phyloP scores from a whole-genome alignment of 2,888 invertebrate genomes.

The Carpatolechia fugitivella region DNA sequence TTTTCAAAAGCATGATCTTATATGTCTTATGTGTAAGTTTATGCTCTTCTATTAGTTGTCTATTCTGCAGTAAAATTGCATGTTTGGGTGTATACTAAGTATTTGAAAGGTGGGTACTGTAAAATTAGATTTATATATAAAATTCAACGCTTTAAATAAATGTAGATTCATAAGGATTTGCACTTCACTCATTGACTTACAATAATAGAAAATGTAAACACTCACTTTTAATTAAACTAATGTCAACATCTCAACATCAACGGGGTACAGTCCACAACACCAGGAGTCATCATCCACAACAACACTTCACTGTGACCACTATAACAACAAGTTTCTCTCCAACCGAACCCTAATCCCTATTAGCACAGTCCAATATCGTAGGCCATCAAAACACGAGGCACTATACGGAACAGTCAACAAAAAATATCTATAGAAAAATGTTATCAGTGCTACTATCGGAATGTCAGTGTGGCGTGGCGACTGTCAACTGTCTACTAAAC shows the following conservation, averaged over 20 bases:
- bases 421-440: conserved; percentile 68
- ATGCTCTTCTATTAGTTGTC: too few relatives aligned
- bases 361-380: conserved; percentile 27
- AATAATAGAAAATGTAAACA: neutral
- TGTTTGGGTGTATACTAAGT: too few relatives aligned
- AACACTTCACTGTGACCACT: conserved; percentile 53
- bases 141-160: too few relatives aligned
- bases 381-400: conserved; percentile 42
- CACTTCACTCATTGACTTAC: neutral
- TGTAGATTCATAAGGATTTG: too few relatives aligned
- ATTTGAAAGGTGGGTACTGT: too few relatives aligned
- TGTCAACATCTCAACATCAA: conserved; percentile 18
- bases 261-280: conserved; percentile 35
- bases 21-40: too few relatives aligned
- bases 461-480: conserved; percentile 78
- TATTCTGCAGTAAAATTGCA: too few relatives aligned
- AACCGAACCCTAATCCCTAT: conserved; percentile 21
- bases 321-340: conserved; percentile 26
- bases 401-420: conserved; percentile 53
- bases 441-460: conserved; percentile 75
- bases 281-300: conserved; percentile 58
- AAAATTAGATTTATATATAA: too few relatives aligned
- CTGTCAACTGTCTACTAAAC: conserved; percentile 79
- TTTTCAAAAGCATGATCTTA: too few relatives aligned
- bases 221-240: conserved; percentile 20